Base-by-base conservation (phyloP, 2,888 invertebrate genomes). In the Matsumyia berberina region DNA sequence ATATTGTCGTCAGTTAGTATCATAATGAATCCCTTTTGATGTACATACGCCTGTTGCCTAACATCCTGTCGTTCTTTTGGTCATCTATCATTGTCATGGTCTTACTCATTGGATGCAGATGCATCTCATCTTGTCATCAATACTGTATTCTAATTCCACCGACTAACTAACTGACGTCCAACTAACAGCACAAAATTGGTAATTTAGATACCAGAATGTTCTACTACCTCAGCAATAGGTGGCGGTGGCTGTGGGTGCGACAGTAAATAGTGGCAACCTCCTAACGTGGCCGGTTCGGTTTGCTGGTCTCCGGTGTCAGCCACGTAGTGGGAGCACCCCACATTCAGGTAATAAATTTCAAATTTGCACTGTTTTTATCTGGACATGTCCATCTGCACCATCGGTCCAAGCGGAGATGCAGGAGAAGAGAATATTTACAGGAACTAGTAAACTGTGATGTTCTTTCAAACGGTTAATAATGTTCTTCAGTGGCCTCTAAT, bases 321-420 rank as follows among this genome's bases (percentile, higher is more conserved):
- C 51, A 9, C 57, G 44, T 83, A 64, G 78, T 74, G 80, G 85
- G 66, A 80, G 85, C 76, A 85, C 69, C 85, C 85, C 85, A 85
- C 85, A 80, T 85, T 80, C 69, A 85, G 76, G 76, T 85, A 85
- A 85, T 80, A 80, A 85, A 85, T 85, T 85, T 85, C 80, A 80
- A 85, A 85, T 85, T 85, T 85, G 80, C 80, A 80, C 85, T 85
- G 70, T 85, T 80, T 85, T 80, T 85, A 85, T 85, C 85, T 85
- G 53, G 80, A 85, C 69, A 74, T 80, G 80, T 85, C 80, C 80
- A 85, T 80, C 85, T 70, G 15, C 24, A 42, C 44, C 55, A 57
- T 55, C 44, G 31, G 42, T n/a, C n/a, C 35, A 8, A 37, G 12
- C 11, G 24, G 15, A 46, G 70, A 7, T 17, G 46, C 2, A 33